These are phyloP conservation scores for Kryphioiulus occultus DNA, from an alignment of 2,888 invertebrate species.

Conservation along the genomic window DNA sequence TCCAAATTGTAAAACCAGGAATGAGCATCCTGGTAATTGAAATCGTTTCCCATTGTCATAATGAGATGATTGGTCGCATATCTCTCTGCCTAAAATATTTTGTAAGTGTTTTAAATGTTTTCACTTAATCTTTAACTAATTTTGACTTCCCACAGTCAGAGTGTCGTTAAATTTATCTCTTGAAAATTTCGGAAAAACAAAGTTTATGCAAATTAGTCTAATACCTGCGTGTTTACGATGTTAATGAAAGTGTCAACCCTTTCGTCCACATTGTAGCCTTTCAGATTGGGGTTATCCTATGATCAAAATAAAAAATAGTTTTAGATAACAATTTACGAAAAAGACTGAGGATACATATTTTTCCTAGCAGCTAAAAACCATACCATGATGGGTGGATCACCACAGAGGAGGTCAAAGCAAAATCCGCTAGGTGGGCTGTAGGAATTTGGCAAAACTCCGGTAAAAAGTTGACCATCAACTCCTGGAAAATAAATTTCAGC, in stretches of 20 bases:
- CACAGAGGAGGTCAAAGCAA: slow-evolving; percentile 89
- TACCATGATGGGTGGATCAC: slow-evolving; percentile 78
- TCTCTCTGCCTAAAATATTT: slow-evolving; percentile 66
- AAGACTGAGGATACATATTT: too few relatives aligned
- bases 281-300: slow-evolving; percentile 77
- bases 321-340: too few relatives aligned
- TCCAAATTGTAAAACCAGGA: slow-evolving; percentile 85
- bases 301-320: not conserved
- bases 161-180: too few relatives aligned
- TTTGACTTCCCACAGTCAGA: too few relatives aligned
- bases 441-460: slow-evolving; percentile 80
- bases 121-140: too few relatives aligned
- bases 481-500: too few relatives aligned
- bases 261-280: slow-evolving; percentile 81
- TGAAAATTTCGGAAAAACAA: too few relatives aligned
- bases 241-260: slow-evolving; percentile 66
- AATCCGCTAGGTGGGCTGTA: slow-evolving; percentile 89
- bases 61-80: slow-evolving; percentile 78
- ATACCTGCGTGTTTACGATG: too few relatives aligned
- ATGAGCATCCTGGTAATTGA: slow-evolving; percentile 71
- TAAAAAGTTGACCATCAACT: slow-evolving; percentile 75
- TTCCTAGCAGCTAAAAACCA: not conserved
- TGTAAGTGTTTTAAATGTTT: too few relatives aligned
- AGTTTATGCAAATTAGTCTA: too few relatives aligned
- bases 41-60: slow-evolving; percentile 82